Conservation (phyloP, 2,797 vertebrate genomes). For the Leptoclinus maculatus region DNA sequence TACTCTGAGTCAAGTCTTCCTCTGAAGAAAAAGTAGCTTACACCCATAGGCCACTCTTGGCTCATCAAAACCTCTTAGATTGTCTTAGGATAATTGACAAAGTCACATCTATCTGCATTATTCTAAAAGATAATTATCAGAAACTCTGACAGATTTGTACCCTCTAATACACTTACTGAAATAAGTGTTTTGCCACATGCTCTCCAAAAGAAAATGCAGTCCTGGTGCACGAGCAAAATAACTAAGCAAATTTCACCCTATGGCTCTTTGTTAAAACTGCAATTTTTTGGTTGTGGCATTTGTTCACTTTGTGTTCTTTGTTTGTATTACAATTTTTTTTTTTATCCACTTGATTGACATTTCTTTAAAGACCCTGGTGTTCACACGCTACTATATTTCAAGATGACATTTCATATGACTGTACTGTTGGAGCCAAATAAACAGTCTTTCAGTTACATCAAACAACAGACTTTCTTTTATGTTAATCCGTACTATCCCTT, state of each 20-base stretch:
- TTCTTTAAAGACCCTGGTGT: conserved; percentile 71
- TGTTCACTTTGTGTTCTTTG: conserved; percentile 52
- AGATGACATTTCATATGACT: conserved; percentile 76
- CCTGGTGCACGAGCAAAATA: conserved; percentile 14
- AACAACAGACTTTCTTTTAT: conserved; percentile 20
- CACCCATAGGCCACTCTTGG: not conserved
- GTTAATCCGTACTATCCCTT: not conserved
- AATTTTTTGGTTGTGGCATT: conserved; percentile 38
- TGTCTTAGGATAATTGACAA: not conserved
- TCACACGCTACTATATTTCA: conserved; percentile 67
- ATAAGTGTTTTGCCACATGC: conserved; percentile 4
- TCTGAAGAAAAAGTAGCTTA: not conserved
- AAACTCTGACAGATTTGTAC: not conserved
- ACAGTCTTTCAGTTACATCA: conserved; percentile 76
- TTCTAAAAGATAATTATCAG: conserved; percentile 6
- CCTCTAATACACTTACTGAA: conserved; percentile 30
- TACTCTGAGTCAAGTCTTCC: conserved; percentile 1
- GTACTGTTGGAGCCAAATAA: conserved; percentile 86
- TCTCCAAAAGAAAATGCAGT: conserved; percentile 27
- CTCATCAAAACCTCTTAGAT: not conserved
- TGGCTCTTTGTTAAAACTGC: conserved; percentile 18
- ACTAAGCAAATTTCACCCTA: conserved; percentile 1
- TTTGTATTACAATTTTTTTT: conserved; percentile 54
- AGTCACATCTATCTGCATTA: not conserved
- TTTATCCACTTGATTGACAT: conserved; percentile 68